A percentile compares a stretch with the other conserved stretches of the same genome.
Conservation (phyloP, 1,140 invertebrate genomes). For the Drosophila leontia region DNA sequence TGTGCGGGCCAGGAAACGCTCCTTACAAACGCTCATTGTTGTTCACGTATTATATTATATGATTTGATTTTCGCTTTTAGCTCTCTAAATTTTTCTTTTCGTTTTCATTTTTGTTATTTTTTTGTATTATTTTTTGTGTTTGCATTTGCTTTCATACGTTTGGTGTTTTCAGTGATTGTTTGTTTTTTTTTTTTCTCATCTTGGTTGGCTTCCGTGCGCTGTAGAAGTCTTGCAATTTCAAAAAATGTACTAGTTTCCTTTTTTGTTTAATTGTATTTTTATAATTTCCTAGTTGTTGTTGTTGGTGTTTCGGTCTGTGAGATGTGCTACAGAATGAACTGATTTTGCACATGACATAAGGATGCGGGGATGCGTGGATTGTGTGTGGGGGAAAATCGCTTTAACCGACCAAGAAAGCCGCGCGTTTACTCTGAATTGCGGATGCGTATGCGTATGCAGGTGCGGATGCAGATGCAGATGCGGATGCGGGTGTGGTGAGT, state of each 20-base stretch:
- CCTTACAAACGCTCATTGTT: conserved; percentile 47
- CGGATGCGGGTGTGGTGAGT: conserved; percentile 21
- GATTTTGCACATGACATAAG: conserved; percentile 38
- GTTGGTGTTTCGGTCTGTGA: conserved; percentile 56
- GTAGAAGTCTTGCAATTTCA: conserved; percentile 70
- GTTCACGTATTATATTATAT: conserved; percentile 45
- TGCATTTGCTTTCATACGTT: conserved; percentile 38
- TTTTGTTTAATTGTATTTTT: conserved; percentile 67
- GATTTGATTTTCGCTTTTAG: conserved; percentile 37
- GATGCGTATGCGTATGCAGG: conserved; percentile 36
- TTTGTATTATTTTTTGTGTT: conserved; percentile 8
- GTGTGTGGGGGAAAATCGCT: conserved; percentile 36
- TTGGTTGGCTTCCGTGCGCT: conserved; percentile 54
- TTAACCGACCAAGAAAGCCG: conserved; percentile 45
- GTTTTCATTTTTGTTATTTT: conserved; percentile 8
- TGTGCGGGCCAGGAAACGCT: conserved; percentile 47
- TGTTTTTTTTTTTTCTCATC: conserved; percentile 20
- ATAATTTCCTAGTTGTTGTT: conserved; percentile 80
- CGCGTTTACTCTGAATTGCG: conserved; percentile 40
- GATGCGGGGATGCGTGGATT: conserved; percentile 23
- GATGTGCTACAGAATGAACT: conserved; percentile 37
- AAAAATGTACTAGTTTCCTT: conserved; percentile 75
- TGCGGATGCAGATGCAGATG: conserved; percentile 31
- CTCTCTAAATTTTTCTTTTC: conserved; percentile 24
- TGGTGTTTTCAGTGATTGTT: conserved; percentile 44